Base-by-base conservation (phyloP, 2,113 vertebrate genomes). In the Sarotherodon lohbergeri region DNA sequence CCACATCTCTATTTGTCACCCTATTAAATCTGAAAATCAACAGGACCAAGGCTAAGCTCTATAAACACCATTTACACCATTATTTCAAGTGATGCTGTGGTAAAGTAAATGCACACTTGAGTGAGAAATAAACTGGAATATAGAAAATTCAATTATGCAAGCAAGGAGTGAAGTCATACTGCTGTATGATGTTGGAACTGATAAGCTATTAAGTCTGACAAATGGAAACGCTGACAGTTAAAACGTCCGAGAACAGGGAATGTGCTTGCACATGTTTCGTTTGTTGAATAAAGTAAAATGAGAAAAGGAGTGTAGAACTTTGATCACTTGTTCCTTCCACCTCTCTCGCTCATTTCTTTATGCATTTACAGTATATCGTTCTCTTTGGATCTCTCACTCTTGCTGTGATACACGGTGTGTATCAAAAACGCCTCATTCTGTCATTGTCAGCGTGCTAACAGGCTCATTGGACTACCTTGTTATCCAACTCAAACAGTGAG, bases 401-500 rank as follows among this genome's bases (percentile, higher is more conserved):
- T 66, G 19, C 50, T 57, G 84, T 80, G 87, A 86, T 90, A 80
- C 86, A 90, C 76, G 83, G 71, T 89, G 88, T 88, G 92, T 92
- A 92, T 86, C 86, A 85, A 92, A 92, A 93, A 92, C 85, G 92
- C 84, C 90, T 89, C 88, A 91, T 94, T 94, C 93, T 92, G 94
- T 94, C 93, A 93, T 41, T 84, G 91, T 90, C 90, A 63, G 91
- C 73, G 27, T 84, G 83, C 91, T 91, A 92, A 92, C 90, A 88
- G 88, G 89, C 92, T 91, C 89, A 84, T 91, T 66, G 89, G 92
- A 87, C 89, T 78, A 87, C 89, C 90, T 91, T 86, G 80, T 93
- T 94, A 95, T 93, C 88, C 88, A 93, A 90, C 82, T 93, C 91
- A 94, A 93, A 94, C 93, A 95, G 87, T 55, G 84, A 86, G 84